Conservation (phyloP, 2,797 vertebrate species). For the Podargus strigoides region DNA sequence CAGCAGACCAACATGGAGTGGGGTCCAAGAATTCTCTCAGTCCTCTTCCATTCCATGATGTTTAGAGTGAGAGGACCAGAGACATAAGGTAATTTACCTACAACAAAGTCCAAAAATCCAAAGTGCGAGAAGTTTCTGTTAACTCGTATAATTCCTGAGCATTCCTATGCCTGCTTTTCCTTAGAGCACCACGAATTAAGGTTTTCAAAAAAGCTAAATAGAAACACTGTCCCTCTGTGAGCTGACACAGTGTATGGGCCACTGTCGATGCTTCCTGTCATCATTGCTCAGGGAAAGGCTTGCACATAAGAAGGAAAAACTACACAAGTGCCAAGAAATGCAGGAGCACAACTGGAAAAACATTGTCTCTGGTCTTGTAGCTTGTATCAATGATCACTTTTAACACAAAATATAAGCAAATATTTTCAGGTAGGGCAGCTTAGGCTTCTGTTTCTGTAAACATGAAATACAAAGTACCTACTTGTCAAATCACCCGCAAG, state of each 20-base stretch:
- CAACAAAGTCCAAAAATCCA: neutral
- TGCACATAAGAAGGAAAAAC: neutral
- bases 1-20: accelerated
- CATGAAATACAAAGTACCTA: neutral
- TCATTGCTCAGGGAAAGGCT: neutral
- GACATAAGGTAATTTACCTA: neutral
- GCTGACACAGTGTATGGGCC: neutral
- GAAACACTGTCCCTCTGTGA: neutral
- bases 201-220: neutral
- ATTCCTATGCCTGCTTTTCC: neutral
- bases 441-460: neutral
- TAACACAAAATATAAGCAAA: neutral
- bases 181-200: neutral
- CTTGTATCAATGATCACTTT: neutral
- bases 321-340: neutral
- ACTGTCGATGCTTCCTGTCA: neutral
- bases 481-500: neutral
- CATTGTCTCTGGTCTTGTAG: neutral
- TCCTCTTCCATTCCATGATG: neutral
- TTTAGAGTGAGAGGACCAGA: neutral
- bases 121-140: neutral
- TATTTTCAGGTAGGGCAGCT: neutral
- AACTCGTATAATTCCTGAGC: accelerated
- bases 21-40: neutral
- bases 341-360: neutral